Evolutionary conservation across 37 sponge, comb jelly and placozoan species (phyloP).

Genomic region (Crambe crambe): DNA sequence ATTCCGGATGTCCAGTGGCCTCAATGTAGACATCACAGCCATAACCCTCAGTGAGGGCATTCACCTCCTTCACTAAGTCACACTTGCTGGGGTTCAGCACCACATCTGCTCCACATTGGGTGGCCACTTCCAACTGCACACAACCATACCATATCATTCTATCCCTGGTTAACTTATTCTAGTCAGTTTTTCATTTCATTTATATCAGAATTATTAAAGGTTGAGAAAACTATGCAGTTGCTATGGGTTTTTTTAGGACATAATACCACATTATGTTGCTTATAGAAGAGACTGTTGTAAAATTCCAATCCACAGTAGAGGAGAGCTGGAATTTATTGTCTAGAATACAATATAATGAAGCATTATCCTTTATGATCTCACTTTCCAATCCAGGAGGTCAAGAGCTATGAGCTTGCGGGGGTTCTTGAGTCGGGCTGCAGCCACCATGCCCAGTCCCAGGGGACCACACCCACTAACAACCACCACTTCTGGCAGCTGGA

Average conservation of each 20-base stretch:
- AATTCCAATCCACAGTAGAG: background rate
- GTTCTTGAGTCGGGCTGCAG: constrained; percentile 68
- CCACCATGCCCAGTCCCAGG: constrained; percentile 77
- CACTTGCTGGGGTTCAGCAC: constrained; percentile 60
- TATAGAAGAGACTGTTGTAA: background rate
- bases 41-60: constrained; percentile 54
- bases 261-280: no score
- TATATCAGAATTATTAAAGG: no score
- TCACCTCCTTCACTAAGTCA: constrained; percentile 60
- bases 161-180: no score
- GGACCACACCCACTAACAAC: constrained; percentile 79
- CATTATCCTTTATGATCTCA: no score
- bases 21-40: constrained; percentile 84
- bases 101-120: constrained; percentile 75
- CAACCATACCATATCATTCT: no score
- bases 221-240: no score
- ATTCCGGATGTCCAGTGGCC: constrained; percentile 64
- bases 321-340: no score
- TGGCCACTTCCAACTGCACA: constrained; percentile 66
- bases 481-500: constrained; percentile 63
- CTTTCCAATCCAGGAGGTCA: constrained; percentile 82
- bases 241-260: no score
- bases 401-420: constrained; percentile 60
- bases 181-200: no score
- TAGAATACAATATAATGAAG: no score